These are phyloP conservation scores for Crossoptilon crossoptilon DNA, from an alignment of 2,797 vertebrate species.

Conservation along the genomic window DNA sequence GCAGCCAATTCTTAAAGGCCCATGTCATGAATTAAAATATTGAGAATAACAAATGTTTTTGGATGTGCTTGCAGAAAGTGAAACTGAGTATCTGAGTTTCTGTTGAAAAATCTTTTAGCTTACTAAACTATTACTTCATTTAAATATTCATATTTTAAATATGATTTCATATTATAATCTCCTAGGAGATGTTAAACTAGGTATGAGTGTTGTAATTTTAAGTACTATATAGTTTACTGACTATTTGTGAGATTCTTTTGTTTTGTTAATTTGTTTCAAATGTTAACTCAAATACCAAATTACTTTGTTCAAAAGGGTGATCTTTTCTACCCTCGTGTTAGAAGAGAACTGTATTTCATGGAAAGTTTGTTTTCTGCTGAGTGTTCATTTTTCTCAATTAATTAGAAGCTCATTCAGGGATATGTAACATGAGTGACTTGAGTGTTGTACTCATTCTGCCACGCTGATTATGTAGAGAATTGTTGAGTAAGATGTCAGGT, in stretches of 20 bases:
- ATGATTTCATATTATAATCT: too few species aligned
- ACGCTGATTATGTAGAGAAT: not conserved
- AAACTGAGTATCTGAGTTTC: not conserved
- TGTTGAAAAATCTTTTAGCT: not conserved
- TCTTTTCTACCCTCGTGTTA: not conserved
- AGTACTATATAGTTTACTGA: not conserved
- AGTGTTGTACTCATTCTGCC: slow-evolving; percentile 44
- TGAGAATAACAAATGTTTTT: not conserved
- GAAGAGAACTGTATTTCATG: not conserved
- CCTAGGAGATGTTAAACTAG: too few species aligned
- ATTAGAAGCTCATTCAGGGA: not conserved
- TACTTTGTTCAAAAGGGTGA: not conserved
- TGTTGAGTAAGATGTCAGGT: not conserved
- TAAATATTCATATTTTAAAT: not conserved
- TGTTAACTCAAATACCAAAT: not conserved
- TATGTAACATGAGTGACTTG: not conserved
- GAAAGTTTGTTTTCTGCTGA: not conserved
- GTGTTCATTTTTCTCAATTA: not conserved
- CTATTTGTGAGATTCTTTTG: not conserved
- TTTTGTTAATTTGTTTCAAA: not conserved
- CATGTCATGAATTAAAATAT: not conserved
- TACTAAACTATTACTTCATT: not conserved
- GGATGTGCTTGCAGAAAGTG: not conserved
- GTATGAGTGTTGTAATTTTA: not conserved
- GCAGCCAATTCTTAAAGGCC: not conserved